Evolutionary conservation across 2,113 vertebrate genomes (phyloP), one percentile per base, ranked within the genome.

Genomic region (Penelope pileata): DNA sequence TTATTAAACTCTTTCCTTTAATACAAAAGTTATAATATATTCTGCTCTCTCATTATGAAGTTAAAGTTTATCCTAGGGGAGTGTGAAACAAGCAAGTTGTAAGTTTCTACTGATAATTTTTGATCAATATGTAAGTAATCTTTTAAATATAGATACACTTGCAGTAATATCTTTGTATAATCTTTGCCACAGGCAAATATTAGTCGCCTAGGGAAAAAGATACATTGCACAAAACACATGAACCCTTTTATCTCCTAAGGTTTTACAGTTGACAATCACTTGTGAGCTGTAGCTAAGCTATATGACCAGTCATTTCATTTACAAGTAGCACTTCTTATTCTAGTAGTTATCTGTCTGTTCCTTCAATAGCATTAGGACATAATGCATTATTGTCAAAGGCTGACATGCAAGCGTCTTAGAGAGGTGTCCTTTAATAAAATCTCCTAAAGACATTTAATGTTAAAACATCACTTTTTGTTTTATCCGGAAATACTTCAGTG

Each of bases 111-210:
- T 58, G 11, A 27, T 27, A 43, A 42, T 54, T 75, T 75, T 60
- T 40, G 53, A 40, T 69, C 19, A 16, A 27, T 30, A 30, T 15
- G 5, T 16, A 30, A 69, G 19, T 40, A 42, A 0, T 0, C 36
- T 56, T 90, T 56, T 24, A 56, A 77, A 34, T 16, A 26, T 22
- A 69, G 30, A 22, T 48, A 18, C 19, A 42, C 7, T 34, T 68
- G 23, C 42, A 34, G 42, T 63, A 48, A 47, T 26, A 60, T 68
- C 63, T 62, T 76, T 5, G 17, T 34, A 12, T 17, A 16, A 38
- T 8, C 54, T 83, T 83, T 62, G 19, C n/a, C 40, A 27, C 29
- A 54, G 38, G 4, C 53, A 68, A 24, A 32, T 51, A 21, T 45
- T 15, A 53, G 78, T 24, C 38, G 38, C 23, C 11, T 38, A 51